Evolutionary conservation across 2,113 vertebrate species (phyloP).

Genomic region (Vulpes ferrilata): DNA sequence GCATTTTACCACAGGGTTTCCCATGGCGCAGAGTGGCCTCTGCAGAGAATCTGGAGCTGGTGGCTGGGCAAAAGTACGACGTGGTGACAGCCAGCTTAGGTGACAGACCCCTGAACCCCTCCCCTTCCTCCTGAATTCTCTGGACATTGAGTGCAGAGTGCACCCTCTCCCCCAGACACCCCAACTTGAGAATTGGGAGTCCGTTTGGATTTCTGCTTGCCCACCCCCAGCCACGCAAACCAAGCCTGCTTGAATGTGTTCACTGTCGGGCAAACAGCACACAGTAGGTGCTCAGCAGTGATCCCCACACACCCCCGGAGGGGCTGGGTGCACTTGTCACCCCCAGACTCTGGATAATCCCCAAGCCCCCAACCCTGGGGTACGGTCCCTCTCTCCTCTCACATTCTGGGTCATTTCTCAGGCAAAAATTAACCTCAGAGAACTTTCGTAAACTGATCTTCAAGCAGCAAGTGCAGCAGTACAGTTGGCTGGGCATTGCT

Average conservation of each 20-base stretch:
- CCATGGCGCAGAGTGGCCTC: background rate
- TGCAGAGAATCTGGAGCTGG: background rate
- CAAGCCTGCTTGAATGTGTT: background rate
- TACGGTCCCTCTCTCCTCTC: background rate
- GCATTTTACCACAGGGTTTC: background rate
- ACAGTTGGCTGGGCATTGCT: accelerated
- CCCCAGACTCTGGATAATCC: background rate
- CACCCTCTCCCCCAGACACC: background rate
- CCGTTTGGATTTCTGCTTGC: background rate
- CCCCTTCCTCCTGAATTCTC: background rate
- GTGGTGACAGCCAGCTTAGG: background rate
- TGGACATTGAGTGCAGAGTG: background rate
- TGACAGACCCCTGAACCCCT: too few relatives aligned
- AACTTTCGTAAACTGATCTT: background rate
- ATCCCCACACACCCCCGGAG: accelerated
- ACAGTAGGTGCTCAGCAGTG: accelerated
- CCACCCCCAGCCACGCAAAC: too few relatives aligned
- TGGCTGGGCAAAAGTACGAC: background rate
- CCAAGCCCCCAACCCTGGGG: background rate
- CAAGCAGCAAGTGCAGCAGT: accelerated
- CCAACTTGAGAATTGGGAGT: background rate
- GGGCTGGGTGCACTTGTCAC: background rate
- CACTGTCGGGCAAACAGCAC: background rate
- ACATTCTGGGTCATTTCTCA: background rate
- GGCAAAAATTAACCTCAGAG: background rate